phyloP scores from a whole-genome alignment of 2,888 invertebrate genomes.

The Criorhina ranunculi region DNA sequence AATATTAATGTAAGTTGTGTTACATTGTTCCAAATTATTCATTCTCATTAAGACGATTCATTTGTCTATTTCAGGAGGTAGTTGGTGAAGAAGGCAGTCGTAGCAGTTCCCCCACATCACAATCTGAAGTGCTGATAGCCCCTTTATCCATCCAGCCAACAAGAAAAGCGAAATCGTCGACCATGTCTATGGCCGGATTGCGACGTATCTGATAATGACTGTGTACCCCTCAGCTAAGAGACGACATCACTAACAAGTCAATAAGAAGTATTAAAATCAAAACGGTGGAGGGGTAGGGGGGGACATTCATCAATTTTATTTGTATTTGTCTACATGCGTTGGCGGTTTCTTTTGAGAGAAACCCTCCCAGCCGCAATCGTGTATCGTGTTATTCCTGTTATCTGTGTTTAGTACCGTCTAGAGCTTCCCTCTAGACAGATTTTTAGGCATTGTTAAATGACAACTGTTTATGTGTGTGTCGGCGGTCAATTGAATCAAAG shows the following conservation, averaged over 20 bases:
- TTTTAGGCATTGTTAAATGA: conserved; percentile 69
- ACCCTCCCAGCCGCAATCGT: conserved; percentile 53
- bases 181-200: conserved; percentile 88
- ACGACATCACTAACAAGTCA: conserved; percentile 34
- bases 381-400: conserved; percentile 62
- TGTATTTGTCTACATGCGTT: conserved; percentile 58
- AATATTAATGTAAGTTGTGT: conserved; percentile 89
- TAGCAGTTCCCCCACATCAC: conserved; percentile 84
- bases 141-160: conserved; percentile 94
- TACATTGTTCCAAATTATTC: background rate
- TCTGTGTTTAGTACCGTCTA: conserved; percentile 70
- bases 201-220: conserved; percentile 84
- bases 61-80: conserved; percentile 86
- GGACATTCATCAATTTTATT: conserved; percentile 39
- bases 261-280: conserved; percentile 65
- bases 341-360: conserved; percentile 61
- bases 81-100: conserved; percentile 87
- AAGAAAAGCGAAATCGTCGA: conserved; percentile 90
- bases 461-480: conserved; percentile 35
- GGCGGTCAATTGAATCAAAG: conserved; percentile 42
- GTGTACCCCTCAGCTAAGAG: conserved; percentile 24
- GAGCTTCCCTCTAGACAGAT: conserved; percentile 67
- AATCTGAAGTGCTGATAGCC: conserved; percentile 88
- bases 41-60: conserved; percentile 40
- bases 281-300: no score